A percentile compares a stretch with the other conserved stretches of the same genome.
Conservation (phyloP, 2,113 vertebrate species). For the Clarias magur region DNA sequence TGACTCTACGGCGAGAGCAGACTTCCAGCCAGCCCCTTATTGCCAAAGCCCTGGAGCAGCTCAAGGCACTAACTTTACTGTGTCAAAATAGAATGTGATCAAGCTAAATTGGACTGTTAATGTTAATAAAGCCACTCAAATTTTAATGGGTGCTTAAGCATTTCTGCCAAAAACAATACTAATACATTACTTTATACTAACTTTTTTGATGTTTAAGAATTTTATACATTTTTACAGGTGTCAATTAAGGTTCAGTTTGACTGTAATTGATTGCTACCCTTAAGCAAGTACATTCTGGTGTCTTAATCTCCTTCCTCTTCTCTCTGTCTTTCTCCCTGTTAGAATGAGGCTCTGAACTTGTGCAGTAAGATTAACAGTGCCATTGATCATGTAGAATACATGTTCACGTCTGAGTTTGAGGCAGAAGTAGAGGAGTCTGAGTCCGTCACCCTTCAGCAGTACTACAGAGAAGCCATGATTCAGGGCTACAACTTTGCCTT, state of each 20-base stretch:
- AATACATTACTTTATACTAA: background rate
- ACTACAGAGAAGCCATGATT: slow-evolving; percentile 97
- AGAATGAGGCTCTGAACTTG: slow-evolving; percentile 91
- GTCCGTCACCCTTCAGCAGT: slow-evolving; percentile 89
- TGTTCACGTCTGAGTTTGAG: slow-evolving; percentile 92
- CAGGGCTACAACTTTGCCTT: slow-evolving; percentile 98
- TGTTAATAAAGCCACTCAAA: background rate
- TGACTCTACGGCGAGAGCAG: slow-evolving; percentile 87
- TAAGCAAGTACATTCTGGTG: background rate
- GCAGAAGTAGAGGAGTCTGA: slow-evolving; percentile 92
- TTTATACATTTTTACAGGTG: background rate
- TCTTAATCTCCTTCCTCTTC: background rate
- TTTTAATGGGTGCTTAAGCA: background rate
- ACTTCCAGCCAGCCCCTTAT: slow-evolving; percentile 95
- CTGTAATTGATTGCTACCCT: background rate
- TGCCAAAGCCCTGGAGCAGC: slow-evolving; percentile 87
- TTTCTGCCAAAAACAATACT: background rate
- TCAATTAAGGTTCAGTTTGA: background rate
- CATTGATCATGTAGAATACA: slow-evolving; percentile 90
- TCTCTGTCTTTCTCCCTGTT: slow-evolving; percentile 12
- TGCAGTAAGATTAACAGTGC: slow-evolving; percentile 91
- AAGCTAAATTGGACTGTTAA: background rate
- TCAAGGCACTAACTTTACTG: slow-evolving; percentile 81
- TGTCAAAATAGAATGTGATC: background rate
- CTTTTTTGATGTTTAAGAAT: background rate